Conservation (phyloP, 2,113 vertebrate genomes). For the Setophaga kirtlandii region DNA sequence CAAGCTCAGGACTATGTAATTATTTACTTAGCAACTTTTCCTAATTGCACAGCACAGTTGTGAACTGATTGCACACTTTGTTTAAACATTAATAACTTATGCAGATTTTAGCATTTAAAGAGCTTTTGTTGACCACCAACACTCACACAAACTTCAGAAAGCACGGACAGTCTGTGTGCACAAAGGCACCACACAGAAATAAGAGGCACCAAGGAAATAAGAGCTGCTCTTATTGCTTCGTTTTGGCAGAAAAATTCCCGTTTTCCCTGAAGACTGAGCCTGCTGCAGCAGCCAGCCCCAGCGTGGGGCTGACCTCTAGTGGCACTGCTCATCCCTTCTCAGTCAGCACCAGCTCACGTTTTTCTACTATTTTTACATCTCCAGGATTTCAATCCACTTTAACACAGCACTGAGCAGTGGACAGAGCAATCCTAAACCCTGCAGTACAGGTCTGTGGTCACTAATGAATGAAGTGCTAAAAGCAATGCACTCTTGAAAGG, state of each 20-base stretch:
- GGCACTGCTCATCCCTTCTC: background rate
- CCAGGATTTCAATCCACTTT: background rate
- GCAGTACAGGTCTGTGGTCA: background rate
- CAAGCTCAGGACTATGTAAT: background rate
- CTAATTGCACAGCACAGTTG: background rate
- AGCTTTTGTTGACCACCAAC: background rate
- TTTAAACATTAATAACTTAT: background rate
- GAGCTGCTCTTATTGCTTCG: background rate
- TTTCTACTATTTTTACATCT: background rate
- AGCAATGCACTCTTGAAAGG: background rate
- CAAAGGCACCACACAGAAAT: background rate
- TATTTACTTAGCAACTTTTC: conserved; percentile 21
- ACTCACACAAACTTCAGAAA: background rate
- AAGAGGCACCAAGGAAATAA: background rate
- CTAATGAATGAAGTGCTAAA: background rate
- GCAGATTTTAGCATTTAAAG: background rate
- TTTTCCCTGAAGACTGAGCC: background rate
- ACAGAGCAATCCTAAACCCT: background rate
- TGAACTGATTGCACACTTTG: background rate
- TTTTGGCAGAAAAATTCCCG: background rate
- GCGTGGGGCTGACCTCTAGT: conserved; percentile 57
- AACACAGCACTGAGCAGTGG: background rate
- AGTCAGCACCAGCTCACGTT: background rate
- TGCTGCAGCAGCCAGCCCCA: background rate
- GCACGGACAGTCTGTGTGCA: background rate